Evolutionary conservation across 2,888 invertebrate species (phyloP).

Genomic region (Gerris lacustris): DNA sequence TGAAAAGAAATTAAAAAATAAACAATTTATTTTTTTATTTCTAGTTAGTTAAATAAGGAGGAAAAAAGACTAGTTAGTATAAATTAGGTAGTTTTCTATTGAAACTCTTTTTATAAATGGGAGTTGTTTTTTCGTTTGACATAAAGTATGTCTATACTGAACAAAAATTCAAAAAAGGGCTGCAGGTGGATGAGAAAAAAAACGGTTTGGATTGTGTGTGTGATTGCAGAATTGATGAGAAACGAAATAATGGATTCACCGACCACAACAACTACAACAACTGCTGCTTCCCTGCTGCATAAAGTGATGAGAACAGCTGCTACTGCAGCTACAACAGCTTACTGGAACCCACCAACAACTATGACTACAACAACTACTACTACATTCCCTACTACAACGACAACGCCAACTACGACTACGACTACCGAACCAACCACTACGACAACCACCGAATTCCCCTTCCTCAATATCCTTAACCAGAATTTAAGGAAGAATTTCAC

Average conservation of each 20-base stretch:
- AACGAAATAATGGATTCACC: conserved; percentile 9
- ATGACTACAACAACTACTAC: conserved; percentile 40
- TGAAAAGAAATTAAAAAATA: too few relatives aligned
- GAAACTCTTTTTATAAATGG: too few relatives aligned
- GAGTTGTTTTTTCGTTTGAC: too few relatives aligned
- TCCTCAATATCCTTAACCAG: conserved; percentile 35
- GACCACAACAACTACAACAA: conserved; percentile 37
- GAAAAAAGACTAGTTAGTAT: too few relatives aligned
- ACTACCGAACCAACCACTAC: conserved; percentile 36
- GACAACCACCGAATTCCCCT: conserved; percentile 32
- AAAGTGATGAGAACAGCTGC: conserved; percentile 38
- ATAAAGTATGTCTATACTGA: too few relatives aligned
- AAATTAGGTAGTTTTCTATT: too few relatives aligned
- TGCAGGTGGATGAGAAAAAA: too few relatives aligned
- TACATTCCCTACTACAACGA: conserved; percentile 31
- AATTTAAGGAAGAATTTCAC: conserved; percentile 34
- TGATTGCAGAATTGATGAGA: not conserved
- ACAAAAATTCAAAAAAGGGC: too few relatives aligned
- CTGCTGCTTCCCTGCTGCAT: conserved; percentile 44
- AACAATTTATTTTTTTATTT: too few relatives aligned
- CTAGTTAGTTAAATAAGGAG: too few relatives aligned
- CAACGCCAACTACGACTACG: conserved; percentile 30
- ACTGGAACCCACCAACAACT: conserved; percentile 35
- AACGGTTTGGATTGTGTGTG: too few relatives aligned
- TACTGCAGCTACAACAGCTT: conserved; percentile 38